Conservation (phyloP, 2,888 invertebrate genomes). For the Dione vanillae region DNA sequence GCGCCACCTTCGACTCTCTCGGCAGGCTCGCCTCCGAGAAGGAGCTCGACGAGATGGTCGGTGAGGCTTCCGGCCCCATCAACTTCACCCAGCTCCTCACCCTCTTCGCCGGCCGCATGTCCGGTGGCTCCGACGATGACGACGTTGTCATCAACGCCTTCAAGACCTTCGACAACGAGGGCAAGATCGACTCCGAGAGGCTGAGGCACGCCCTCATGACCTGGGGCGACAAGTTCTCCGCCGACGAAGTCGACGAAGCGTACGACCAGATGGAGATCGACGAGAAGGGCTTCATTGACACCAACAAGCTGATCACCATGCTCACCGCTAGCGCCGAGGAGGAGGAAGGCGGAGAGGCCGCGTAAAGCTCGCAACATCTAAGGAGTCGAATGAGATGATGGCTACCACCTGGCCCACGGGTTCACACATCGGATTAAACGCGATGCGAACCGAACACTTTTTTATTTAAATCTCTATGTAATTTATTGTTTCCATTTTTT, state of each 20-base stretch:
- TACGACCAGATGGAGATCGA: constrained; percentile 97
- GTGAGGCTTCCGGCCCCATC: constrained; percentile 95
- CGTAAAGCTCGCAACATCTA: constrained; percentile 56
- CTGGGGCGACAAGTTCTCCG: constrained; percentile 96
- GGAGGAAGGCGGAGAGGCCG: constrained; percentile 87
- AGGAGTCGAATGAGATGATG: constrained; percentile 50
- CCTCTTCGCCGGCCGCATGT: constrained; percentile 96
- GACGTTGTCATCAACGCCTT: constrained; percentile 96
- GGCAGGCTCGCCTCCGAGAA: constrained; percentile 95
- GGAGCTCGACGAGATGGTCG: constrained; percentile 95
- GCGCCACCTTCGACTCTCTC: constrained; percentile 95
- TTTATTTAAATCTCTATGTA: constrained; percentile 74
- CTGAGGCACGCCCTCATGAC: constrained; percentile 96
- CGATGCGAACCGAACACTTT: constrained; percentile 70
- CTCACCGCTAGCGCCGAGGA: constrained; percentile 94
- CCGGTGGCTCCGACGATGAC: constrained; percentile 95
- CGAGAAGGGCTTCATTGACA: constrained; percentile 95
- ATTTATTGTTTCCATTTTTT: constrained; percentile 83
- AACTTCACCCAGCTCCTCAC: constrained; percentile 97
- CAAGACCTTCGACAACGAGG: constrained; percentile 95
- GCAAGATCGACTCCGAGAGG: constrained; percentile 94
- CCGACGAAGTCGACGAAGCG: constrained; percentile 95
- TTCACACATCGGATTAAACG: constrained; percentile 66
- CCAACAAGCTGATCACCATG: constrained; percentile 93
- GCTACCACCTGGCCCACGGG: constrained; percentile 60